These are phyloP conservation scores for Chrysolina americana DNA, from an alignment of 2,888 invertebrate genomes.

Conservation along the genomic window DNA sequence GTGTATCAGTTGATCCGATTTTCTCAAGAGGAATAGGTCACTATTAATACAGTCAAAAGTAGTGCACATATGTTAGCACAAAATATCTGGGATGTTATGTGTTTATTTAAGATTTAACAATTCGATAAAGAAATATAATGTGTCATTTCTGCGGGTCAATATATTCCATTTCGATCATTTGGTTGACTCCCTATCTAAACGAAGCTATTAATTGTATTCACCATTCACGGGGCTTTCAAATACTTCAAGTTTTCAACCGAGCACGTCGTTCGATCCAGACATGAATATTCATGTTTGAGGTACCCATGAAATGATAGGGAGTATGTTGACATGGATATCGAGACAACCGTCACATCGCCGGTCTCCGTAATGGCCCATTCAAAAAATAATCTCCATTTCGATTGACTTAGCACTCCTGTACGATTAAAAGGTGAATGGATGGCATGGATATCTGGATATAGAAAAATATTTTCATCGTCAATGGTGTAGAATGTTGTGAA, in stretches of 20 bases:
- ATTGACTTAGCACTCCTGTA: not conserved
- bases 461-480: not conserved
- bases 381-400: constrained; percentile 2
- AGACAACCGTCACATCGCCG: not conserved
- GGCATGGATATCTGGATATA: not conserved
- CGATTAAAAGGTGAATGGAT: not conserved
- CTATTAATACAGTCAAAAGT: too few species aligned
- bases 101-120: too few species aligned
- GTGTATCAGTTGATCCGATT: too few species aligned
- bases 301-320: constrained; percentile 5
- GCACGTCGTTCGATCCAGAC: not conserved
- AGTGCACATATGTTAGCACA: too few species aligned
- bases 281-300: constrained; percentile 6
- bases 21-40: too few species aligned
- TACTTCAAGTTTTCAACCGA: not conserved
- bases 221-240: not conserved
- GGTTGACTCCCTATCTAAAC: too few species aligned
- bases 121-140: too few species aligned
- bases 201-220: not conserved
- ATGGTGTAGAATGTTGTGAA: too few species aligned
- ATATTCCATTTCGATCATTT: too few species aligned
- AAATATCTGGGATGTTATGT: too few species aligned
- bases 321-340: constrained; percentile 14
- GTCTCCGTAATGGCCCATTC: constrained; percentile 16
- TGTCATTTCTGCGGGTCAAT: too few species aligned